Base-by-base conservation (phyloP, 2,113 vertebrate species). In the Pao palembangensis region DNA sequence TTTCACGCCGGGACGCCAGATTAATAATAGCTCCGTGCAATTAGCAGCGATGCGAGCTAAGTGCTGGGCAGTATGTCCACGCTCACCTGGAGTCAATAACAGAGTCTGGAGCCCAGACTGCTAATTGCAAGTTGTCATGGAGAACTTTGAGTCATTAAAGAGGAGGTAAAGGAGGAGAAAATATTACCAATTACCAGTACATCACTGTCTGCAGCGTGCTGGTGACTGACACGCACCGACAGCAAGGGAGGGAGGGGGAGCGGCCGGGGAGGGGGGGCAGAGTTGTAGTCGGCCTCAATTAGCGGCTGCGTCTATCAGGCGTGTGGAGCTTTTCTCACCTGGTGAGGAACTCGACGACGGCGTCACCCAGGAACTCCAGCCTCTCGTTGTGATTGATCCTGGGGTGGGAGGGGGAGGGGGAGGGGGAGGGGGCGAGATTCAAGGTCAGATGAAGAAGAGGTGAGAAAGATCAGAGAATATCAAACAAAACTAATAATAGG, bases 351-450 rank as follows among this genome's bases (percentile, higher is more conserved):
- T 99, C 97, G 51, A 99, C 97, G n/a, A 99, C 97, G 5, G 97
- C 97, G 64, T 99, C 97, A n/a, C 97, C 97, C 67, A 99, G 90
- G 90, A 99, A 99, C 89, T 99, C 97, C 85, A 99, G 86, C 12
- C 97, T 89, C 68, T 99, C 97, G 1, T 99, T 99, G 87, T 99
- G 97, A 89, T 98, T 98, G 89, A 99, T 99, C 87, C 97, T 99
- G 75, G 20, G 49, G 4, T 16, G 16, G 17, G 7, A 16, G 41
- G 5, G 31, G 3, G 16, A 46, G 6, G 25, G 14, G 12, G 12
- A 10, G 18, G 0, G 11, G 12, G 21, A 49, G 25, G 31, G 10
- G 16, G 43, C 1, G 43, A 52, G 44, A 64, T 16, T 42, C 31
- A 58, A 72, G 47, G 58, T 59, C 31, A 69, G 73, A 52, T 34